Evolutionary conservation across 2,888 invertebrate species (phyloP).

Genomic region (Sminthurides aquaticus): DNA sequence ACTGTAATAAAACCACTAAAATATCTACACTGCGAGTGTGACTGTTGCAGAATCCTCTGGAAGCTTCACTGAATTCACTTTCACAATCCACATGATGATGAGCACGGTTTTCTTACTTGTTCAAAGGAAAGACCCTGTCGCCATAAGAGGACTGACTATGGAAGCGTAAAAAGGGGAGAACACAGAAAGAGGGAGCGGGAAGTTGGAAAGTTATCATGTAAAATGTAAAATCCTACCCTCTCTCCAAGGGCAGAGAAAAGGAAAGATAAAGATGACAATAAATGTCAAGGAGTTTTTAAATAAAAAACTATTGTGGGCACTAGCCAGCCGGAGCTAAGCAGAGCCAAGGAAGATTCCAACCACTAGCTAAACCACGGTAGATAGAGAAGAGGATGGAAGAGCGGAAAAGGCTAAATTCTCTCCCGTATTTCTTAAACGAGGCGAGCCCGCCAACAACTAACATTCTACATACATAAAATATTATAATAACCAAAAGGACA

Average conservation of each 20-base stretch:
- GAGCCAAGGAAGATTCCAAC: constrained; percentile 23
- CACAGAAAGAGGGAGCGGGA: constrained; percentile 9
- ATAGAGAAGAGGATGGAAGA: not conserved
- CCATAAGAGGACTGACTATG: too few relatives aligned
- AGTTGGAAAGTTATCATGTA: constrained; percentile 17
- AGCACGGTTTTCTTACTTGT: not conserved
- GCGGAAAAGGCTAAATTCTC: constrained; percentile 15
- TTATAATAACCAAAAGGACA: constrained; percentile 24
- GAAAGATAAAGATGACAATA: constrained; percentile 42
- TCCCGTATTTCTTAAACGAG: constrained; percentile 22
- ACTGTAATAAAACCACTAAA: not conserved
- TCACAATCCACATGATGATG: not conserved
- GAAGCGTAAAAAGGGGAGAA: constrained; percentile 6
- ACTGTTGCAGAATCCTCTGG: too few relatives aligned
- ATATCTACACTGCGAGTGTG: not conserved
- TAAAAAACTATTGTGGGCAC: constrained; percentile 38
- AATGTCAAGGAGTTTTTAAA: constrained; percentile 43
- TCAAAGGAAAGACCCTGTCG: too few relatives aligned
- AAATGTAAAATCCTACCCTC: constrained; percentile 20
- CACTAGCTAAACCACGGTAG: not conserved
- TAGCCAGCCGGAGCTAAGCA: too few relatives aligned
- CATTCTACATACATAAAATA: constrained; percentile 31
- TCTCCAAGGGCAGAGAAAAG: constrained; percentile 12
- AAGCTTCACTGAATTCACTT: too few relatives aligned
- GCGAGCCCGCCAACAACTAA: constrained; percentile 12